Base-by-base conservation (phyloP, 2,888 invertebrate species). In the Phytoseiulus persimilis region DNA sequence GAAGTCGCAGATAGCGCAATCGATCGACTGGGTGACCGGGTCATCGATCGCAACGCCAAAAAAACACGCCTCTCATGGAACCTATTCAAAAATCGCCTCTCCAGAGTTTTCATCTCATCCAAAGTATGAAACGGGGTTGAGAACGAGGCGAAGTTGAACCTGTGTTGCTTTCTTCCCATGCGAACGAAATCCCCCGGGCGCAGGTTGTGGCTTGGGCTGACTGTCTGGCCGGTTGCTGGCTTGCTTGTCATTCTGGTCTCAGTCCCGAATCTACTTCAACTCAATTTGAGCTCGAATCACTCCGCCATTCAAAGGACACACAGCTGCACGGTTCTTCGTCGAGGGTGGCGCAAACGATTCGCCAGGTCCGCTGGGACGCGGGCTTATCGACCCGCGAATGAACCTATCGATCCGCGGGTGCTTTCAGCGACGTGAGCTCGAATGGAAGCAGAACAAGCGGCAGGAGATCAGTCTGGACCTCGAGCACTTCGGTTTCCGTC, bases 251-350 rank as follows among this genome's bases (percentile, higher is more conserved):
- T 65, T 65, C 65, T 65, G 65, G 65, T 18, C 65, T 65, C 65
- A 65, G 65, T 65, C 28, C 65, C 18, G 65, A 65, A 65, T 65
- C 65, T 65, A 65, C 65, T 65, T 65, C 87, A 87, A 87, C 33
- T 87, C 87, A 87, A 87, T 87, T 45, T 33, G 87, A 87, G 87
- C 32, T 87, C 83, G 83, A 83, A 83, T 83, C 83, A 83, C 32
- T 33, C 32, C 33, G 83, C 87, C 87, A 87, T 87, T 87, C 87
- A 87, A 87, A 33, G 33, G 65, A 65, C 87, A n/a, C 33, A n/a
- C 32, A 87, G 87, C 87, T 33, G 33, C 39, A 23, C 45, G 32
- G 9, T 0, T 31, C 32, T 87, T 87, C 87, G 45, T 31, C 33
- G 14, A 87, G 33, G 65, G 65, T 65, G 65, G 65, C 65, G 65